These are phyloP conservation scores for Linurgus olivaceus DNA, from an alignment of 2,797 vertebrate genomes.

Conservation along the genomic window DNA sequence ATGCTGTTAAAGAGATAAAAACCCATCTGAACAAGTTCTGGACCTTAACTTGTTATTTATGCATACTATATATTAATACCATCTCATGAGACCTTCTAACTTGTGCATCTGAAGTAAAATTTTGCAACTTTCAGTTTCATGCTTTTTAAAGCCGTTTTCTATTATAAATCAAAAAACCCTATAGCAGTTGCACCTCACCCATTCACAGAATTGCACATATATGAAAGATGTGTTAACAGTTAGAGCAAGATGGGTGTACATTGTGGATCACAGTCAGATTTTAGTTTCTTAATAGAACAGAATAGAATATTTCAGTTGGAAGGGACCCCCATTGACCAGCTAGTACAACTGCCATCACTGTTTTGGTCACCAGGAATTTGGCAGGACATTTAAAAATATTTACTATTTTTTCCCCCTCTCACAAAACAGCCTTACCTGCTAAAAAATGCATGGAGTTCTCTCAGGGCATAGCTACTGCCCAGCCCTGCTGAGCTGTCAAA, in stretches of 20 bases:
- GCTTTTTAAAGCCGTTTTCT: not conserved
- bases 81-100: not conserved
- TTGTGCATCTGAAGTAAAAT: not conserved
- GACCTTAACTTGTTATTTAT: not conserved
- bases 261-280: not conserved
- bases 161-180: not conserved
- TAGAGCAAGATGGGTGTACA: not conserved
- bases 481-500: not conserved
- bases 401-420: not conserved
- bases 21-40: not conserved
- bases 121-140: not conserved
- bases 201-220: not conserved
- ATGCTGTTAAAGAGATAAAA: not conserved
- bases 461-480: not conserved
- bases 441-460: not conserved
- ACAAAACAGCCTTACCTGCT: not conserved
- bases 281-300: not conserved
- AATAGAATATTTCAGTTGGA: not conserved
- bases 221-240: not conserved
- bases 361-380: not conserved
- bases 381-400: not conserved
- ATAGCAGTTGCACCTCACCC: not conserved
- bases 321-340: not conserved
- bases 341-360: not conserved
- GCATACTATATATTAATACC: not conserved